Evolutionary conservation across 1,140 invertebrate genomes (phyloP).

Genomic region (Subanguina moxae): DNA sequence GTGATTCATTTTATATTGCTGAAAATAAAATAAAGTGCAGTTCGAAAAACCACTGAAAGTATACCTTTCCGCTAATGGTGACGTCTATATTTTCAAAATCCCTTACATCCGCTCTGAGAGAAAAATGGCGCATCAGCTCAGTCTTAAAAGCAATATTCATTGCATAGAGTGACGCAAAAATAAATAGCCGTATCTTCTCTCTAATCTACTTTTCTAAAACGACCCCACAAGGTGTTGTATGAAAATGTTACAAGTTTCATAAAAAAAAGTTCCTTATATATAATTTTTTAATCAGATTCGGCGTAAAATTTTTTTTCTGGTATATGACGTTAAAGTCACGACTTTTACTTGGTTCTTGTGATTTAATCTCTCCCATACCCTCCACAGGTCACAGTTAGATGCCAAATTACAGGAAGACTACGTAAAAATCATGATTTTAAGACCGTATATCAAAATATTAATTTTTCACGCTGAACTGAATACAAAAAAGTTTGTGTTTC

Average conservation of each 20-base stretch:
- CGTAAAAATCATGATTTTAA: too few relatives aligned
- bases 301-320: not conserved
- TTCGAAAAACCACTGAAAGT: not conserved
- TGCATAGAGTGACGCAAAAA: conserved; percentile 14
- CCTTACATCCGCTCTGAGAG: conserved; percentile 43
- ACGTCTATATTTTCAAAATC: conserved; percentile 49
- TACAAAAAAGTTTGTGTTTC: too few relatives aligned
- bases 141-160: too few relatives aligned
- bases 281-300: not conserved
- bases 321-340: too few relatives aligned
- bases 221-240: not conserved
- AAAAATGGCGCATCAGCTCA: conserved; percentile 37
- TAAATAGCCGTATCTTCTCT: conserved; percentile 43
- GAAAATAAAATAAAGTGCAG: conserved; percentile 12
- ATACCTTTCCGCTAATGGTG: conserved; percentile 44
- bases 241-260: not conserved
- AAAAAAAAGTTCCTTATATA: not conserved
- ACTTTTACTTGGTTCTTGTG: too few relatives aligned
- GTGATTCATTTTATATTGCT: conserved; percentile 45
- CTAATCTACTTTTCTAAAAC: conserved; percentile 31
- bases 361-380: too few relatives aligned
- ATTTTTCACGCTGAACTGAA: too few relatives aligned
- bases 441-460: too few relatives aligned
- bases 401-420: too few relatives aligned
- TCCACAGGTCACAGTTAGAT: too few relatives aligned